Evolutionary conservation across 2,888 invertebrate species (phyloP).

Genomic region (Calameuta filiformis): DNA sequence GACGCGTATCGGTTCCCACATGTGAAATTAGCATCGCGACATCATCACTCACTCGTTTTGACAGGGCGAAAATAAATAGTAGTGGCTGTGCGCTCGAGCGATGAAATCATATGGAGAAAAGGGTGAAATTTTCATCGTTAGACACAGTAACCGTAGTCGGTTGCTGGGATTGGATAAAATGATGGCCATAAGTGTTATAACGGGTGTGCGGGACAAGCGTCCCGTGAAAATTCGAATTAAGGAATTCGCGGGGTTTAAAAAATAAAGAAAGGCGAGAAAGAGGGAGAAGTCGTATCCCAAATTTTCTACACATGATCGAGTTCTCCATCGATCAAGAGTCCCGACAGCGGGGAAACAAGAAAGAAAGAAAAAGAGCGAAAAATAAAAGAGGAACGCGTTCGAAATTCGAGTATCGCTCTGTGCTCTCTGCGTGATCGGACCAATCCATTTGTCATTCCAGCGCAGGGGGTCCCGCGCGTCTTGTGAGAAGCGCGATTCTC

Average conservation of each 20-base stretch:
- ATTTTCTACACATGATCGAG: constrained; percentile 63
- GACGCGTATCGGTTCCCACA: constrained; percentile 42
- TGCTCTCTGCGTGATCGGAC: constrained; percentile 15
- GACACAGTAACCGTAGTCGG: constrained; percentile 6
- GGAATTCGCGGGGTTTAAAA: constrained; percentile 40
- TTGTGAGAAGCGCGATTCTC: constrained; percentile 19
- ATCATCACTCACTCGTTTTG: constrained; percentile 58
- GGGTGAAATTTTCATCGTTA: constrained; percentile 26
- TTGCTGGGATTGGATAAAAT: neutral
- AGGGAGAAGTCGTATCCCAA: constrained; percentile 21
- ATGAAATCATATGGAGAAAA: constrained; percentile 27
- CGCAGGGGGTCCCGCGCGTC: constrained; percentile 9
- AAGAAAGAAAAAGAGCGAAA: constrained; percentile 6
- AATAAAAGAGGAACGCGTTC: neutral
- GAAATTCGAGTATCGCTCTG: constrained; percentile 17
- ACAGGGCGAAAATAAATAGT: constrained; percentile 54
- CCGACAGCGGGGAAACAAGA: constrained; percentile 28
- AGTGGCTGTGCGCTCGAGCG: constrained; percentile 22
- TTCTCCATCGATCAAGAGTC: constrained; percentile 58
- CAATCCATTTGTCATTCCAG: constrained; percentile 21
- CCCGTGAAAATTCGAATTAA: constrained; percentile 47
- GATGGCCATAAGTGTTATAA: neutral
- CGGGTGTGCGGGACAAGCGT: constrained; percentile 3
- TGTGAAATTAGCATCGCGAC: constrained; percentile 49
- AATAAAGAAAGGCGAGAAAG: constrained; percentile 20